Evolutionary conservation across 1,140 invertebrate species (phyloP).

Genomic region (Drosophila pseudoananassae): DNA sequence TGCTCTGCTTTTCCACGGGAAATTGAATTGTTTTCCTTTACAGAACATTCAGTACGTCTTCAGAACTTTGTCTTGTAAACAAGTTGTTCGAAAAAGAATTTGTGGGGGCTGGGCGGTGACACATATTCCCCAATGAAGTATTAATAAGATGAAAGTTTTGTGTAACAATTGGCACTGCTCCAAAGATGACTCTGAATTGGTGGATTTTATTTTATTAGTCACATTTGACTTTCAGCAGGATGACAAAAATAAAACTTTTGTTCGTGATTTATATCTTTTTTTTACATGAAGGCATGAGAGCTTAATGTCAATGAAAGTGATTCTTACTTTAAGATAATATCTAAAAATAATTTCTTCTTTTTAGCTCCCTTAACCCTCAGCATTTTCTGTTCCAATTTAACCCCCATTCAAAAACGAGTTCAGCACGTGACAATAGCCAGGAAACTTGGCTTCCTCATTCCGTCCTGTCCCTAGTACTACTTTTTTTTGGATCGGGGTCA

Average conservation of each 20-base stretch:
- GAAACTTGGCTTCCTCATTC: slow-evolving; percentile 64
- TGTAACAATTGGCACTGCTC: slow-evolving; percentile 18
- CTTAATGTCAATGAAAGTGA: slow-evolving; percentile 16
- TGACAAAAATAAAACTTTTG: slow-evolving; percentile 5
- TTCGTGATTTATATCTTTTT: slow-evolving; percentile 2
- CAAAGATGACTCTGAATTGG: slow-evolving; percentile 4
- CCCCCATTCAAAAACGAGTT: slow-evolving; percentile 35
- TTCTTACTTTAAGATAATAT: too few species aligned
- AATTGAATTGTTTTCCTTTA: slow-evolving; percentile 76
- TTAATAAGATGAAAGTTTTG: slow-evolving; percentile 64
- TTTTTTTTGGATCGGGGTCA: slow-evolving; percentile 36
- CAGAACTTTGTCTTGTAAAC: slow-evolving; percentile 63
- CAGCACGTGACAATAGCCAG: slow-evolving; percentile 70
- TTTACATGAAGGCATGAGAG: slow-evolving; percentile 3
- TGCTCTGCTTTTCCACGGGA: slow-evolving; percentile 55
- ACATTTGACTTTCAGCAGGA: slow-evolving; percentile 56
- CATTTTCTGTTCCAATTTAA: slow-evolving; percentile 9
- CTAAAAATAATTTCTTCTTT: too few species aligned
- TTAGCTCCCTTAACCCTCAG: not conserved
- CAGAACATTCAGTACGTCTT: slow-evolving; percentile 55
- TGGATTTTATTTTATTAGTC: slow-evolving; percentile 44
- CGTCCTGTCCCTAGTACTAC: slow-evolving; percentile 4
- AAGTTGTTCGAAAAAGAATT: slow-evolving; percentile 44
- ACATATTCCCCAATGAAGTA: slow-evolving; percentile 71
- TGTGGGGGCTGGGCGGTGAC: slow-evolving; percentile 32